A percentile compares a stretch with the other conserved stretches of the same genome.
phyloP scores from a whole-genome alignment of 2,888 invertebrate species.

The Chloromyia formosa region DNA sequence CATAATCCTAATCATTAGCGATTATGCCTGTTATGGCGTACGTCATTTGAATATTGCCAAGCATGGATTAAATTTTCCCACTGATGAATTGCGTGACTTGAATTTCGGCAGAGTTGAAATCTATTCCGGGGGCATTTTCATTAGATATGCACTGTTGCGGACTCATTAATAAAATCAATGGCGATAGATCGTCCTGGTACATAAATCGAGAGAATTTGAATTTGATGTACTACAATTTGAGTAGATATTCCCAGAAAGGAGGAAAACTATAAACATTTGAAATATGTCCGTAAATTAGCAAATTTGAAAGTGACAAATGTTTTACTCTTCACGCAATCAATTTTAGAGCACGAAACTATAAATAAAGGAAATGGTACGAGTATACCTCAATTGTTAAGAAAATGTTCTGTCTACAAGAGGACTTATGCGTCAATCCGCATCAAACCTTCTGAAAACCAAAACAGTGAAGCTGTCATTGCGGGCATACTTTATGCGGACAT shows the following conservation, averaged over 20 bases:
- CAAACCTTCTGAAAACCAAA: too few species aligned
- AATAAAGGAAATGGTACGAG: too few species aligned
- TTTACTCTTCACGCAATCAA: background rate
- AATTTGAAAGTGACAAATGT: too few species aligned
- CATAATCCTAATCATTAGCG: conserved; percentile 40
- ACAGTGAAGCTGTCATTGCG: too few species aligned
- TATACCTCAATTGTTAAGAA: too few species aligned
- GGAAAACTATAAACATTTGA: too few species aligned
- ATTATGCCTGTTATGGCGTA: conserved; percentile 6
- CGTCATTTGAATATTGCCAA: conserved; percentile 37
- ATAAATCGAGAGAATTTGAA: background rate
- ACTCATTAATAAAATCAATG: conserved; percentile 25
- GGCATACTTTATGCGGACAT: too few species aligned
- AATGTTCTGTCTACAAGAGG: too few species aligned
- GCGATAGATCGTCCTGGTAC: conserved; percentile 20
- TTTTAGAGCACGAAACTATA: background rate
- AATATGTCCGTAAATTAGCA: too few species aligned
- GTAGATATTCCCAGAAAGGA: too few species aligned
- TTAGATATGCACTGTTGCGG: conserved; percentile 15
- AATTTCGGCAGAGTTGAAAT: conserved; percentile 7
- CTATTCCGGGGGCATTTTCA: conserved; percentile 7
- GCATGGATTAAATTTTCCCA: conserved; percentile 21
- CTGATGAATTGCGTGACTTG: conserved; percentile 25
- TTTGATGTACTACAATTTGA: background rate
- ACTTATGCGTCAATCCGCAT: too few species aligned